These are phyloP conservation scores for Manduca sexta DNA, from an alignment of 1,140 invertebrate genomes.

Conservation along the genomic window DNA sequence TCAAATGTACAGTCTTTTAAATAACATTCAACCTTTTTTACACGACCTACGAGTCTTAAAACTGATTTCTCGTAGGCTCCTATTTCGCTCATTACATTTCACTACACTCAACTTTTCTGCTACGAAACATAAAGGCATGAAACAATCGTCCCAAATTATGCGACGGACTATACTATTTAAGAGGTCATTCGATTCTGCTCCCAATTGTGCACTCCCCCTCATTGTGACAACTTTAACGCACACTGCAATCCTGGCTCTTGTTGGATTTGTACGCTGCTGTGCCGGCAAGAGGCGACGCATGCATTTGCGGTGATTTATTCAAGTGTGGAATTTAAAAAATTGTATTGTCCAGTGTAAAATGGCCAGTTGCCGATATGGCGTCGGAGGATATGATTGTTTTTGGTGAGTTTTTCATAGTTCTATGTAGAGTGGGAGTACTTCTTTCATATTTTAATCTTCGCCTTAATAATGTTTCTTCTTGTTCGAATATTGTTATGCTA, in stretches of 20 bases:
- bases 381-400: constrained; percentile 24
- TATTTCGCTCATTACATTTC: too few relatives aligned
- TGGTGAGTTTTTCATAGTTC: constrained; percentile 29
- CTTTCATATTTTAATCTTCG: not conserved
- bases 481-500: too few relatives aligned
- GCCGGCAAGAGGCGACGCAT: constrained; percentile 22
- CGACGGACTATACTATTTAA: constrained; percentile 3
- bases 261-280: constrained; percentile 30
- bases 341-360: constrained; percentile 5
- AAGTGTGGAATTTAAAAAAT: not conserved
- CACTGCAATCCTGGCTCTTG: constrained; percentile 38
- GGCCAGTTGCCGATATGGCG: constrained; percentile 17
- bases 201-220: constrained; percentile 49
- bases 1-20: too few relatives aligned
- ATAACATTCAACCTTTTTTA: too few relatives aligned
- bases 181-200: constrained; percentile 33
- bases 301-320: constrained; percentile 5
- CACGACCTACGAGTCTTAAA: too few relatives aligned
- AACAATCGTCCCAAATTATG: constrained; percentile 9
- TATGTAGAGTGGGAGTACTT: not conserved
- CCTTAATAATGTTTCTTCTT: too few relatives aligned
- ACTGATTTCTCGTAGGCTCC: too few relatives aligned
- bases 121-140: too few relatives aligned
- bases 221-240: constrained; percentile 26
- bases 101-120: too few relatives aligned